Evolutionary conservation across 1,140 invertebrate species (phyloP).

Genomic region (Agrypnia vestita): DNA sequence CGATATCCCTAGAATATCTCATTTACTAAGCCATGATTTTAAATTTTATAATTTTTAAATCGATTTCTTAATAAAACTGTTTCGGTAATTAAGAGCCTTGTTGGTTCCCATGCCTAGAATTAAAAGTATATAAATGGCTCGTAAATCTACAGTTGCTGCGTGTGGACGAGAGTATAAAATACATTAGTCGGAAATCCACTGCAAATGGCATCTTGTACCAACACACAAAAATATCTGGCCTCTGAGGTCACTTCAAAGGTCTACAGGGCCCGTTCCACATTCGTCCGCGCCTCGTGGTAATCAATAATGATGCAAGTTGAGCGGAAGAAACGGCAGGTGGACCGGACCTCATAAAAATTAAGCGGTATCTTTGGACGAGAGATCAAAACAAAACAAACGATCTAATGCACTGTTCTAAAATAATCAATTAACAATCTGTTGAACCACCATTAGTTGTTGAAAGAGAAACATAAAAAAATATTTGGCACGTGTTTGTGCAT

Average conservation of each 20-base stretch:
- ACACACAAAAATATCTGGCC: constrained; percentile 22
- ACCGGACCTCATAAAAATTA: background rate
- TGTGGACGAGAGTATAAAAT: background rate
- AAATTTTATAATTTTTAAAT: too few species aligned
- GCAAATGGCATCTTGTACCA: constrained; percentile 17
- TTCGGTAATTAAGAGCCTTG: too few species aligned
- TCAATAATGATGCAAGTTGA: constrained; percentile 12
- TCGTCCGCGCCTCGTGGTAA: background rate
- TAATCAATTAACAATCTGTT: too few species aligned
- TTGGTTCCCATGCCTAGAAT: too few species aligned
- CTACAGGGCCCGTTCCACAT: constrained; percentile 4
- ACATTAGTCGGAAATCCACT: background rate
- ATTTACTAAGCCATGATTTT: too few species aligned
- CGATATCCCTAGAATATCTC: too few species aligned
- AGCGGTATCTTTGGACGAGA: background rate
- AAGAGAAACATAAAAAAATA: too few species aligned
- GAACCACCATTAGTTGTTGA: too few species aligned
- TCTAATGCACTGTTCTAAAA: background rate
- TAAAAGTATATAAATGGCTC: background rate
- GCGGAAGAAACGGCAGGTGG: constrained; percentile 1
- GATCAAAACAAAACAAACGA: background rate
- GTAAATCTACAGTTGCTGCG: background rate
- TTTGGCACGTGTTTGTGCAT: too few species aligned
- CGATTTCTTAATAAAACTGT: too few species aligned
- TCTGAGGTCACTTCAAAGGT: constrained; percentile 15